A percentile compares a stretch with the other conserved stretches of the same genome.
Evolutionary conservation across 2,113 vertebrate species (phyloP).

Genomic region (Diadophis punctatus): DNA sequence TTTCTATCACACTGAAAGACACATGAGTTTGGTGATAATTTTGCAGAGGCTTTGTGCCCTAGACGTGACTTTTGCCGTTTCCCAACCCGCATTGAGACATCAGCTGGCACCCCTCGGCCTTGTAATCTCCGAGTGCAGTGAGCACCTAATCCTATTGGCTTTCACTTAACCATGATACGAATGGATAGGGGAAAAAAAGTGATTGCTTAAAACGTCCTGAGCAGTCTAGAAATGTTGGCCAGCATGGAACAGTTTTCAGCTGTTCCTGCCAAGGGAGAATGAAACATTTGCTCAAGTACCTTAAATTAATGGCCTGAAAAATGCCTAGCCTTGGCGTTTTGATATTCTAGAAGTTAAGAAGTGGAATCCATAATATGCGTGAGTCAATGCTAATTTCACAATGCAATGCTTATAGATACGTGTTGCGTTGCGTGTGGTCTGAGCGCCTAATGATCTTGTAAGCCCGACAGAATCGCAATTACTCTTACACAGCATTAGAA

Average conservation of each 20-base stretch:
- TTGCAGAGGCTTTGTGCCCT: neutral
- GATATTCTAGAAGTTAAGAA: neutral
- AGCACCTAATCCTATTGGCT: neutral
- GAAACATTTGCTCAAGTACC: neutral
- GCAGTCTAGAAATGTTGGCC: neutral
- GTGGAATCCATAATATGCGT: neutral
- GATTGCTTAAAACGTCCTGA: neutral
- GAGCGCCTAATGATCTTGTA: neutral
- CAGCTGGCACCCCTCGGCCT: neutral
- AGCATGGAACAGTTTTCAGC: neutral
- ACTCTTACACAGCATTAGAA: neutral
- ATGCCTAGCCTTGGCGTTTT: neutral
- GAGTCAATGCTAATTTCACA: neutral
- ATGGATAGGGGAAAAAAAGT: neutral
- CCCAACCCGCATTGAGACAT: neutral
- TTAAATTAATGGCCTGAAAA: neutral
- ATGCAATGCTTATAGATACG: neutral
- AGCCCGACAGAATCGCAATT: neutral
- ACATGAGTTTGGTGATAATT: neutral
- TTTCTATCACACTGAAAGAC: neutral
- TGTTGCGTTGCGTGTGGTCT: neutral
- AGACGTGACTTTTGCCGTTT: neutral
- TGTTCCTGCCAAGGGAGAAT: neutral
- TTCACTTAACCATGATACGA: neutral
- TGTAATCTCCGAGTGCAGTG: neutral